A percentile compares a stretch with the other conserved stretches of the same genome.
phyloP scores from a whole-genome alignment of 2,113 vertebrate genomes.

The Nothobranchius kuhntae region DNA sequence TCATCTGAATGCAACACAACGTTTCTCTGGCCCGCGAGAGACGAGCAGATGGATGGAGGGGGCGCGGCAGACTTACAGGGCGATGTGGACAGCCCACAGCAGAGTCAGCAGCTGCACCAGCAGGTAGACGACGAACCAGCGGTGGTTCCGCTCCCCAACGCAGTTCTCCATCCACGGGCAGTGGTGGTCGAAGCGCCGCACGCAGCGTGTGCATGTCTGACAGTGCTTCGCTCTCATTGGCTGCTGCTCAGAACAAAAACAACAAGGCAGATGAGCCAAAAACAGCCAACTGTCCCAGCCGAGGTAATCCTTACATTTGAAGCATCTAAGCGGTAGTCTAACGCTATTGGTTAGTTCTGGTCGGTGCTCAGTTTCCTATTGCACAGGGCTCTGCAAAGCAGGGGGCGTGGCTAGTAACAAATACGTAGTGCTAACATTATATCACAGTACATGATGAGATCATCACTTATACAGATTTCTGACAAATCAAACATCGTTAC shows the following conservation, averaged over 20 bases:
- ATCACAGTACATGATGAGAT: no score
- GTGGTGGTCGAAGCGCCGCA: constrained; percentile 93
- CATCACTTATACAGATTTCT: no score
- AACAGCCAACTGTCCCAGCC: no score
- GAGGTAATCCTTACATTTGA: no score
- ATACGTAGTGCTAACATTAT: no score
- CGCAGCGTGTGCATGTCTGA: constrained; percentile 84
- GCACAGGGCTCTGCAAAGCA: no score
- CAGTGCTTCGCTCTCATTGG: constrained; percentile 94
- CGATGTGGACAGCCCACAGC: constrained; percentile 84
- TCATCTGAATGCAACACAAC: fast-evolving
- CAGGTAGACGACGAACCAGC: constrained; percentile 88
- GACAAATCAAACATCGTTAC: no score
- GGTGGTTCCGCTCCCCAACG: constrained; percentile 91
- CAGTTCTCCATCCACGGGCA: constrained; percentile 98
- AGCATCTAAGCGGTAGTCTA: no score
- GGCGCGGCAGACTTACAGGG: constrained; percentile 82
- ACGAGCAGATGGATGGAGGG: background rate
- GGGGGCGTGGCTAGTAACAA: no score
- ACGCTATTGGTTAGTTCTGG: no score
- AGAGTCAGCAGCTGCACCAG: constrained; percentile 85
- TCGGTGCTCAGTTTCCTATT: no score
- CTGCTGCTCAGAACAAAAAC: constrained; percentile 77
- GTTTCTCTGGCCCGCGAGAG: background rate
- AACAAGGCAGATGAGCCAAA: background rate